Percentiles rank a stretch among this genome's conserved stretches.
phyloP scores from a whole-genome alignment of 2,113 vertebrate species.

The Myocastor coypus region DNA sequence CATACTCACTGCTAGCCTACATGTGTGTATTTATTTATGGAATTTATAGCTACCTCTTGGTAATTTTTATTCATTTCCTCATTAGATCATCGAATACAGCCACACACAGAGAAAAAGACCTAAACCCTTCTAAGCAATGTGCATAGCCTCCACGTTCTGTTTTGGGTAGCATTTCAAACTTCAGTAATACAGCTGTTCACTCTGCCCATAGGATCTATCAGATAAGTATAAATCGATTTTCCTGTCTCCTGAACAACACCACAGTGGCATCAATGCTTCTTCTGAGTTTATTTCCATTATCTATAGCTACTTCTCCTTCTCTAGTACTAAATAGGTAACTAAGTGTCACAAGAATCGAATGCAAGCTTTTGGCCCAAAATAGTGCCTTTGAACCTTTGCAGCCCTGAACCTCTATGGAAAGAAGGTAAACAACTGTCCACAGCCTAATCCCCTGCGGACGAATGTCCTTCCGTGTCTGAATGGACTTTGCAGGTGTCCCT shows the following conservation, averaged over 20 bases:
- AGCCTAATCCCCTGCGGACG: background rate
- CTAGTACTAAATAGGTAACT: background rate
- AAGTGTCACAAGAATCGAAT: background rate
- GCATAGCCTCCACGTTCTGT: background rate
- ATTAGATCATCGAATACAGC: conserved; percentile 29
- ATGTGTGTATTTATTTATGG: background rate
- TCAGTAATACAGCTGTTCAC: background rate
- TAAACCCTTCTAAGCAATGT: background rate
- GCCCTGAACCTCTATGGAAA: background rate
- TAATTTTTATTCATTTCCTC: conserved; percentile 20
- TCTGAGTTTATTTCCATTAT: conserved; percentile 10
- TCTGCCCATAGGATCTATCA: background rate
- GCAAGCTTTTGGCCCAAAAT: background rate
- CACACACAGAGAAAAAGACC: background rate
- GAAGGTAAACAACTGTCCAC: background rate
- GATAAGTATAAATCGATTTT: background rate
- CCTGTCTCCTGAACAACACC: background rate
- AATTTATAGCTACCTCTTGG: background rate
- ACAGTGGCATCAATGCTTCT: background rate
- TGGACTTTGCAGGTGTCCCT: background rate
- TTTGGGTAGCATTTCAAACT: background rate
- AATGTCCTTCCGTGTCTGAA: background rate
- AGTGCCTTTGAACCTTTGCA: background rate
- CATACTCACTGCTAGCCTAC: background rate
- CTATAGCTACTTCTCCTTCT: background rate